phyloP scores from a whole-genome alignment of 2,797 vertebrate genomes.

The Rallus crepitans region DNA sequence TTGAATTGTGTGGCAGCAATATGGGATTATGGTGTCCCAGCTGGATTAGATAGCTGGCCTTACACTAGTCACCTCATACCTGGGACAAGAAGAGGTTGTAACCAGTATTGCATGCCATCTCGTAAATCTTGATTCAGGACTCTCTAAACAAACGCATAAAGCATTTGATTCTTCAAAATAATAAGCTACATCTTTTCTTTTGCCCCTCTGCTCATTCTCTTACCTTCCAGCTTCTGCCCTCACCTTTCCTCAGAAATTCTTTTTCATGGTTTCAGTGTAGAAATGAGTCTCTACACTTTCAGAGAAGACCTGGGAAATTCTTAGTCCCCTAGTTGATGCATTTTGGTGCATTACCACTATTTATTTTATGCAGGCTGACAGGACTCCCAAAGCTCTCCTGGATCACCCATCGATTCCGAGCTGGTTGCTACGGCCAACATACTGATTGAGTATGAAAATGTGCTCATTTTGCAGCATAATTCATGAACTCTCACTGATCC shows the following conservation, averaged over 20 bases:
- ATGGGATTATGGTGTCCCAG: neutral
- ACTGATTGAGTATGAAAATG: neutral
- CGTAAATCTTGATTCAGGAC: neutral
- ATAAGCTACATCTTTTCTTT: neutral
- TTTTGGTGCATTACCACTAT: accelerated
- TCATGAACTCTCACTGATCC: neutral
- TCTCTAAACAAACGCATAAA: neutral
- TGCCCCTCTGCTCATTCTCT: neutral
- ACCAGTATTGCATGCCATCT: neutral
- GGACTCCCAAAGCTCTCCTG: neutral
- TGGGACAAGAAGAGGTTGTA: neutral
- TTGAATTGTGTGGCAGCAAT: neutral
- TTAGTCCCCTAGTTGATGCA: neutral
- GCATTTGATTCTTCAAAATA: neutral
- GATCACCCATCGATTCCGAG: neutral
- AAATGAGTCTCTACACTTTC: neutral
- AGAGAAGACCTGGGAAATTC: neutral
- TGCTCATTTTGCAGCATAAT: neutral
- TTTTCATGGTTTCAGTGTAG: neutral
- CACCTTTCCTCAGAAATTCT: neutral
- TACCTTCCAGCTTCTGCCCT: neutral
- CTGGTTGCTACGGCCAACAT: neutral
- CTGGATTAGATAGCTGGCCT: neutral
- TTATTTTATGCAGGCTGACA: neutral
- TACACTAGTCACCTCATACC: neutral